Evolutionary conservation across 1,140 invertebrate genomes (phyloP).

Genomic region (Arion vulgaris): DNA sequence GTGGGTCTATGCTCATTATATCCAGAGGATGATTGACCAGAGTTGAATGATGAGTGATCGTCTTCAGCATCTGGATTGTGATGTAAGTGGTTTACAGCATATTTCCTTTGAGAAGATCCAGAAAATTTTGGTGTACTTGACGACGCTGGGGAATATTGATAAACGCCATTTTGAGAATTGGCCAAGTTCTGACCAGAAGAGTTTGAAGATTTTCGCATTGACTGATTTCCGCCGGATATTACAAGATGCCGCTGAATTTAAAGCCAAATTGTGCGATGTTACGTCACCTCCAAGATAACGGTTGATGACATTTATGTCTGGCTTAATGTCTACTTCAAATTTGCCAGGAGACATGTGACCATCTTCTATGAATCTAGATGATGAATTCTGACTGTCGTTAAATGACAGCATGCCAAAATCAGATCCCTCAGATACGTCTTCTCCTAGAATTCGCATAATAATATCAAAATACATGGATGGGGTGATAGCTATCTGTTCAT

Average conservation of each 20-base stretch:
- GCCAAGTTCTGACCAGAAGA: not conserved
- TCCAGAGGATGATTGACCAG: not conserved
- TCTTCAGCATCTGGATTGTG: not conserved
- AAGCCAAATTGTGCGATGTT: not conserved
- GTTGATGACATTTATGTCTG: conserved; percentile 17
- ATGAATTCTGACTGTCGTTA: not conserved
- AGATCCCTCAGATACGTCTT: not conserved
- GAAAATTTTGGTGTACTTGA: not conserved
- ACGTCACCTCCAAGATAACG: not conserved
- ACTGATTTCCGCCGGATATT: not conserved
- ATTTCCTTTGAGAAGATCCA: not conserved
- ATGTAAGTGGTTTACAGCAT: not conserved
- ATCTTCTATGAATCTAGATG: not conserved
- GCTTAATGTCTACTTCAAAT: conserved; percentile 17
- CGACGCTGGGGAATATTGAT: not conserved
- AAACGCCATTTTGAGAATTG: not conserved
- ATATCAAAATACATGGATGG: conserved; percentile 10
- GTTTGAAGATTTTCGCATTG: not conserved
- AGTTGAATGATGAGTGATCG: not conserved
- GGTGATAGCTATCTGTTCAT: not conserved
- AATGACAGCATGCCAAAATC: not conserved
- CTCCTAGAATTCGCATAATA: conserved; percentile 16
- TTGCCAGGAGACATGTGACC: not conserved
- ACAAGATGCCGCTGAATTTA: not conserved
- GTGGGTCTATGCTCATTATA: not conserved